phyloP scores from a whole-genome alignment of 64 coral and sea anemone species.

The Montipora capricornis region DNA sequence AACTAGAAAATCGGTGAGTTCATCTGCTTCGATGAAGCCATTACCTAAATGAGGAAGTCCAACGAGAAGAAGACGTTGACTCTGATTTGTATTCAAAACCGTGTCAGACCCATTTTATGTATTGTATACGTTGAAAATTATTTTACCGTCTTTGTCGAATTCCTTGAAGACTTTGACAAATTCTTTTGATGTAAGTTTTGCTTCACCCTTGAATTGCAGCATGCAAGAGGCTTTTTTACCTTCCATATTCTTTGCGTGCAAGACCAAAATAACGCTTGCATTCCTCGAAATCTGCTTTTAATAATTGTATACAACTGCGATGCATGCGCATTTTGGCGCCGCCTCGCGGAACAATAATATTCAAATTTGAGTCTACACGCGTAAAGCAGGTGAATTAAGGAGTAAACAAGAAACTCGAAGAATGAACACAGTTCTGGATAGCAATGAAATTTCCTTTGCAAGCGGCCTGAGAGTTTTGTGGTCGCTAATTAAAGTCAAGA shows the following conservation, averaged over 20 bases:
- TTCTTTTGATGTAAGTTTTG: slow-evolving; percentile 21
- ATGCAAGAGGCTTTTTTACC: slow-evolving; percentile 6
- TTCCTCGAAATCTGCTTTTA: slow-evolving; percentile 6
- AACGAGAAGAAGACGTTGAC: not conserved
- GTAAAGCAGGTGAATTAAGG: not conserved
- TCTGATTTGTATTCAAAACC: not conserved
- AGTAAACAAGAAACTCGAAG: not conserved
- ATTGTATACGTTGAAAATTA: not conserved
- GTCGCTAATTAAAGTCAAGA: no score
- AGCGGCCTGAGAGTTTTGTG: not conserved
- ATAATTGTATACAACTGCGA: not conserved
- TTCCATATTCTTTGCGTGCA: slow-evolving; percentile 21
- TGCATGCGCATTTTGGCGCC: slow-evolving; percentile 4
- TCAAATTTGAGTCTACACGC: slow-evolving; percentile 21
- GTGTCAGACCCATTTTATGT: not conserved
- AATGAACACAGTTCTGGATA: not conserved
- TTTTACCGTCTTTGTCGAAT: slow-evolving; percentile 57
- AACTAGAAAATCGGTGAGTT: not conserved
- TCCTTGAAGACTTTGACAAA: slow-evolving; percentile 61
- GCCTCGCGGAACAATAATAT: not conserved
- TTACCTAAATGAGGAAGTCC: not conserved
- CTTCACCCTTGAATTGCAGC: slow-evolving; percentile 10
- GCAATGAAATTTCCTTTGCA: no score
- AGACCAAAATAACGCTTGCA: slow-evolving; percentile 43
- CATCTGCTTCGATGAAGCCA: slow-evolving; percentile 27